Evolutionary conservation across 2,797 vertebrate genomes (phyloP).

Genomic region (Coregonus sp.): DNA sequence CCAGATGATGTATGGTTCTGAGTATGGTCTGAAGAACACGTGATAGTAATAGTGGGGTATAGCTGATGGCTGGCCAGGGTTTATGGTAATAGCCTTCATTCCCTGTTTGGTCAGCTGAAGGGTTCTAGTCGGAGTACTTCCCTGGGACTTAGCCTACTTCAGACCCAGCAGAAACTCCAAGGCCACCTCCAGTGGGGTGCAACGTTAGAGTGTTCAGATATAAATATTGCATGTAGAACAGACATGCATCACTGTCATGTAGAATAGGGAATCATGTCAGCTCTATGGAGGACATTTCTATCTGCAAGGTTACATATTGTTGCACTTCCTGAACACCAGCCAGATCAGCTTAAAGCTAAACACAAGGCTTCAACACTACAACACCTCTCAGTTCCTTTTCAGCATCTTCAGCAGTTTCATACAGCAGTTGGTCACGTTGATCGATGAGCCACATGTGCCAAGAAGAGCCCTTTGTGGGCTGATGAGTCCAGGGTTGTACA

Average conservation of each 20-base stretch:
- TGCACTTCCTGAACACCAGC: background rate
- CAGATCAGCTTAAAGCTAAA: background rate
- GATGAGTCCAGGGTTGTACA: background rate
- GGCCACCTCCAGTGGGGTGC: too few species aligned
- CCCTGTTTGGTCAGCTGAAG: slow-evolving; percentile 72
- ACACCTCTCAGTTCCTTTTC: background rate
- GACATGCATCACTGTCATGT: too few species aligned
- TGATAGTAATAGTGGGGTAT: slow-evolving; percentile 55
- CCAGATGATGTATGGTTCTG: slow-evolving; percentile 9
- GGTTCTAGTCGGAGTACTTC: slow-evolving; percentile 42
- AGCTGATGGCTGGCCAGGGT: slow-evolving; percentile 44
- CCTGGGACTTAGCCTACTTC: background rate
- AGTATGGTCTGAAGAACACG: slow-evolving; percentile 33
- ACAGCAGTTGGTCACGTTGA: background rate
- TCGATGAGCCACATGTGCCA: background rate
- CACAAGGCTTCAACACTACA: background rate
- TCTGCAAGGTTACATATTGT: background rate
- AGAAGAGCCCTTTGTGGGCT: background rate
- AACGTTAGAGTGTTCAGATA: too few species aligned
- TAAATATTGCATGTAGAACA: too few species aligned
- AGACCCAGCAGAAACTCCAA: too few species aligned
- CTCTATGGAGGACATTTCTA: background rate
- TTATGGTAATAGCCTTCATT: slow-evolving; percentile 55
- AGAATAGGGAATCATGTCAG: too few species aligned
- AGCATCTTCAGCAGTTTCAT: background rate